A percentile compares a stretch with the other conserved stretches of the same genome.
phyloP scores from a whole-genome alignment of 2,888 invertebrate genomes.

The Agrochola lota region DNA sequence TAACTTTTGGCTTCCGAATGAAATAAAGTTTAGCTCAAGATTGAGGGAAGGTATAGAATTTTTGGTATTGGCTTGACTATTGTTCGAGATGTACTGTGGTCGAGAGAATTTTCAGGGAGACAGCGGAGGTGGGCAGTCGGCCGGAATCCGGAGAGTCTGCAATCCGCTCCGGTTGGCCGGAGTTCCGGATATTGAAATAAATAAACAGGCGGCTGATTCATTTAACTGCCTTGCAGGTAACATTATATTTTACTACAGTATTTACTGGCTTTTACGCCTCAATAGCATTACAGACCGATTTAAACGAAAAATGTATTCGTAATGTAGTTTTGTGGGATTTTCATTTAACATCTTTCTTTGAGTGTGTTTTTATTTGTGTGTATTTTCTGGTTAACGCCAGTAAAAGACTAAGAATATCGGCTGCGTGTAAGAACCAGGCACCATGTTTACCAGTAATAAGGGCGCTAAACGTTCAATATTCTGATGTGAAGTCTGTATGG shows the following conservation, averaged over 20 bases:
- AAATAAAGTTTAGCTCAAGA: conserved; percentile 46
- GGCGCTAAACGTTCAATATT: background rate
- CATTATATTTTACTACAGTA: conserved; percentile 24
- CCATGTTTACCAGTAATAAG: background rate
- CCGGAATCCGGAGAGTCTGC: conserved; percentile 41
- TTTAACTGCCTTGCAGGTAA: conserved; percentile 42
- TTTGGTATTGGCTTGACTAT: conserved; percentile 37
- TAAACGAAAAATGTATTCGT: background rate
- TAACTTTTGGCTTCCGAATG: conserved; percentile 34
- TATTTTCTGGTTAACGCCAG: background rate
- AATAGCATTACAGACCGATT: background rate
- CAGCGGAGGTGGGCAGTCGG: conserved; percentile 20
- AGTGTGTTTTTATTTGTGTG: background rate
- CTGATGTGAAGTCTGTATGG: background rate
- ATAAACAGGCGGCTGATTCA: conserved; percentile 57
- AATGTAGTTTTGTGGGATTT: background rate
- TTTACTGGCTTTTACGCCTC: conserved; percentile 18
- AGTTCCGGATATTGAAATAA: conserved; percentile 63
- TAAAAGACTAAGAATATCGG: background rate
- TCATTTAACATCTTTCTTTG: background rate
- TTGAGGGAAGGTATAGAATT: conserved; percentile 15
- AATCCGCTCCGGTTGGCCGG: conserved; percentile 33
- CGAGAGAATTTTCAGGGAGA: conserved; percentile 30
- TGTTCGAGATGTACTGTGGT: conserved; percentile 24
- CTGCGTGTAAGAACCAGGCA: background rate